Base-by-base conservation (phyloP, 2,888 invertebrate species). In the Globia sparganii region DNA sequence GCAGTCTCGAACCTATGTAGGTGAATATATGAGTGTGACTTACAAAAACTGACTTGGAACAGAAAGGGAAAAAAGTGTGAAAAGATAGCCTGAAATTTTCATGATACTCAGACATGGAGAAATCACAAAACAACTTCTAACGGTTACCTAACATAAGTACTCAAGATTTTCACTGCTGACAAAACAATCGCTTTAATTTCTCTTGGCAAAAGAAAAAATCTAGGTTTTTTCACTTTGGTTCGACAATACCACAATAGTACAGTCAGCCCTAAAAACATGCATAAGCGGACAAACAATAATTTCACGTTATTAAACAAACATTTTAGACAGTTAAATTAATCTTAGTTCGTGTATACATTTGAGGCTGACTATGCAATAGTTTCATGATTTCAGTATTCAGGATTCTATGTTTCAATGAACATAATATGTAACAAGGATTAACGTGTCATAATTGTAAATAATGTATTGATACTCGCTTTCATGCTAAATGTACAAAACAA, bases 401-500 rank as follows among this genome's bases (percentile, higher is more conserved):
- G 53, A 53, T 34, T 31, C 13, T 18, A 72, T 40, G 0, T 46
- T 56, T 28, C 31, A 73, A n/a, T 59, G 53, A 61, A 53, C 6
- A 53, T 80, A 25, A 53, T 53, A 61, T 72, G 34, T 25, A 28
- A 64, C 58, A 61, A 0, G 8, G 8, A 73, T 81, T 62, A 75
- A 31, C n/a, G 1, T 40, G 53, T 34, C 40, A 81, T 53, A 21
- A 46, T 56, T n/a, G 28, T 46, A 61, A 75, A 81, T 61, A 78
- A 56, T 49, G 0, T n/a, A 62, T 67, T 11, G 40, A 53, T 31
- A 75, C 15, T 46, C 9, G 37, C 61, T 78, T n/a, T 31, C 37
- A 56, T 37, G 34, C 31, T 46, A 75, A 78, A 56, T 66, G 15
- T 46, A 37, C 53, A 40, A 81, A 75, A 56, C 75, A 67, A 82